A percentile compares a stretch with the other conserved stretches of the same genome.
Evolutionary conservation across 2,888 invertebrate species (phyloP).

Genomic region (Pristionchus exspectatus): DNA sequence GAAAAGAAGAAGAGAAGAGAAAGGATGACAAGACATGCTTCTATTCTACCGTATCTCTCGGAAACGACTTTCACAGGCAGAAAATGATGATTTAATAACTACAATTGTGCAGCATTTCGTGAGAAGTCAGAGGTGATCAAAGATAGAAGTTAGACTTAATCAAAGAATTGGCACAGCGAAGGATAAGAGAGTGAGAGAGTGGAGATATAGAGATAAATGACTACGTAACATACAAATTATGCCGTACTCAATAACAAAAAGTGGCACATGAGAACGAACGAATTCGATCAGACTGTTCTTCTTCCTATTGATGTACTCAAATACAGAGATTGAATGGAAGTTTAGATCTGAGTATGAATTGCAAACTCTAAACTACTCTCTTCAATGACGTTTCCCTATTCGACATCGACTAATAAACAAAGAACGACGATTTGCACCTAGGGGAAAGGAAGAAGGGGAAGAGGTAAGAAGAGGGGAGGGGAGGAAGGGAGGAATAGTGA

Average conservation of each 20-base stretch:
- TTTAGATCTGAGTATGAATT: background rate
- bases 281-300: background rate
- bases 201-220: background rate
- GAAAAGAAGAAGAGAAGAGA: background rate
- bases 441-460: background rate
- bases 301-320: background rate
- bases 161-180: background rate
- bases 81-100: no score
- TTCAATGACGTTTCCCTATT: background rate
- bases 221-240: constrained; percentile 34
- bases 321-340: background rate
- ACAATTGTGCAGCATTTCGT: background rate
- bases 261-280: constrained; percentile 2
- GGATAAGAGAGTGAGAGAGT: background rate
- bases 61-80: background rate
- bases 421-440: background rate
- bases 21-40: background rate
- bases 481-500: background rate
- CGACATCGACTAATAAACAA: background rate
- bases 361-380: background rate
- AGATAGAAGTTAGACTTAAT: background rate
- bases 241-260: background rate
- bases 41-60: background rate
- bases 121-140: no score
- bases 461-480: background rate